phyloP scores from a whole-genome alignment of 2,888 invertebrate genomes.

The Scrobipalpa atriplicella region DNA sequence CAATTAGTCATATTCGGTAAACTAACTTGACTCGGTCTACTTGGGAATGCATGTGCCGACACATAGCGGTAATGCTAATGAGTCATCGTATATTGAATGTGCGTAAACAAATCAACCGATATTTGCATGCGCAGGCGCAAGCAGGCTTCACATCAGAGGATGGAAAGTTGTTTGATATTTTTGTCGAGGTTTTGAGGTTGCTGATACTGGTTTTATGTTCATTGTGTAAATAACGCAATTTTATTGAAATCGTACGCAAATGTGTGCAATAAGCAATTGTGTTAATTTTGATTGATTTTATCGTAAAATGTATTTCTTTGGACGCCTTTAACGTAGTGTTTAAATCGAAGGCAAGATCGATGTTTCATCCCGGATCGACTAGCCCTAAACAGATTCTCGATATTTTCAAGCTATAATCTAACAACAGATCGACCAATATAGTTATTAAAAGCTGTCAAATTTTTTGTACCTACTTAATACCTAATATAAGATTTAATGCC shows the following conservation, averaged over 20 bases:
- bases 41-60: neutral
- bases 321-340: too few species aligned
- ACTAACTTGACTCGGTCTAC: conserved; percentile 6
- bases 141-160: conserved; percentile 15
- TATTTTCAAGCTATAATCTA: too few species aligned
- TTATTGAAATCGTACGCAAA: neutral
- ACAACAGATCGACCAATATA: too few species aligned
- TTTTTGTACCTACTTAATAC: too few species aligned
- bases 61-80: neutral
- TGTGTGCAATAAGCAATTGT: neutral
- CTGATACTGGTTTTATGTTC: neutral
- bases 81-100: neutral
- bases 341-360: too few species aligned
- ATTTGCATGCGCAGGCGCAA: conserved; percentile 8
- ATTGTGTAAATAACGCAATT: neutral
- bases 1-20: conserved; percentile 13
- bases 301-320: too few species aligned
- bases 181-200: conserved; percentile 15
- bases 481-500: too few species aligned
- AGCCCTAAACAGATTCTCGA: too few species aligned
- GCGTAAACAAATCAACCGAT: conserved; percentile 20
- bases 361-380: too few species aligned
- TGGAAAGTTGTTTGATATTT: conserved; percentile 15
- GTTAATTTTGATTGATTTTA: too few species aligned
- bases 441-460: too few species aligned